Evolutionary conservation across 1,140 invertebrate species (phyloP).

Genomic region (Ctenoplectra terminalis): DNA sequence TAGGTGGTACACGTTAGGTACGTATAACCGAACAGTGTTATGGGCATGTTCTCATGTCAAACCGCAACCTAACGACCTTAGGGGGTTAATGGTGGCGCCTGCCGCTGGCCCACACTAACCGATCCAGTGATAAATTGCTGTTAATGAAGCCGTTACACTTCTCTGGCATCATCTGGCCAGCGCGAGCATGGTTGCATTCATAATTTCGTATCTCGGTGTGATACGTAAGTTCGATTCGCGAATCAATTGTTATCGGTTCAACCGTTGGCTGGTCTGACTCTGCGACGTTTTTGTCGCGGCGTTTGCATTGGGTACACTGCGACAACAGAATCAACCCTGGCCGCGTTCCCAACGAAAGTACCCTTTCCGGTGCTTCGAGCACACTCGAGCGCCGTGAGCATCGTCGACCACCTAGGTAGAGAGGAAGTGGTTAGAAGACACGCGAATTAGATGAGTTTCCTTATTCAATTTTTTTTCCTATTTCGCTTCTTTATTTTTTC

Average conservation of each 20-base stretch:
- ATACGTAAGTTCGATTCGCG: slow-evolving; percentile 62
- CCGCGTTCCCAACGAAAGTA: slow-evolving; percentile 64
- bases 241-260: slow-evolving; percentile 56
- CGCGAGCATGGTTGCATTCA: slow-evolving; percentile 14
- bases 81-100: slow-evolving; percentile 76
- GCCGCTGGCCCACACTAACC: slow-evolving; percentile 56
- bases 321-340: slow-evolving; percentile 48
- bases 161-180: slow-evolving; percentile 54
- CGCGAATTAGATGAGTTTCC: slow-evolving; percentile 58
- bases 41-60: slow-evolving; percentile 80
- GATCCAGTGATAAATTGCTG: slow-evolving; percentile 80
- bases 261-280: not conserved
- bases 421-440: slow-evolving; percentile 63
- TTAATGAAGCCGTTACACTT: slow-evolving; percentile 76
- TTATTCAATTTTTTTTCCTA: slow-evolving; percentile 28
- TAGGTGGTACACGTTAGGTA: slow-evolving; percentile 68
- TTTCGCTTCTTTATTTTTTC: too few species aligned
- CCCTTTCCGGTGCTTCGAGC: slow-evolving; percentile 54
- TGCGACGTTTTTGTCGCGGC: slow-evolving; percentile 26
- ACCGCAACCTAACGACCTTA: slow-evolving; percentile 81
- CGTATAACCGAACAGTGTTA: slow-evolving; percentile 79
- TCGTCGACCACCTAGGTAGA: slow-evolving; percentile 52
- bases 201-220: not conserved
- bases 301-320: slow-evolving; percentile 56
- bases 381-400: slow-evolving; percentile 55